phyloP scores from a whole-genome alignment of 2,113 vertebrate species.

The Xiphorhynchus elegans region DNA sequence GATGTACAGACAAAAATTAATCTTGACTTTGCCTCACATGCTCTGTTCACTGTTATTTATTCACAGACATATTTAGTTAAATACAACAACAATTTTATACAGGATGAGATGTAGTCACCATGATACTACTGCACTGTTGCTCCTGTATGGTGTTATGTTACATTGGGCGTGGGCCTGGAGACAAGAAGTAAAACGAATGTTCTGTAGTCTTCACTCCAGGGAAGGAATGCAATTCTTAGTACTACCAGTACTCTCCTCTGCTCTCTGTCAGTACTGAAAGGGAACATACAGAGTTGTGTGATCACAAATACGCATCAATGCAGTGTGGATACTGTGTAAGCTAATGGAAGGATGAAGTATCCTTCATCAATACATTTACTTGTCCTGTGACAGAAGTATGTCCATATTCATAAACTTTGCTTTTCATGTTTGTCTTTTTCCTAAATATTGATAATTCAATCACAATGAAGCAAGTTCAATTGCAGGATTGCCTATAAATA shows the following conservation, averaged over 20 bases:
- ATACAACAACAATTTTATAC: background rate
- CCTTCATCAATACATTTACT: background rate
- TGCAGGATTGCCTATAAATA: background rate
- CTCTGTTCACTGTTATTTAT: background rate
- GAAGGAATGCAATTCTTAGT: background rate
- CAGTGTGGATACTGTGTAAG: background rate
- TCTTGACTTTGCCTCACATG: background rate
- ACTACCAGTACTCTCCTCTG: fast-evolving
- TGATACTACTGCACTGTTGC: fast-evolving
- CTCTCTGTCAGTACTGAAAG: background rate
- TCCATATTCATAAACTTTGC: background rate
- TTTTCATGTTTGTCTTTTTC: background rate
- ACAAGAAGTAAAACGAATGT: background rate
- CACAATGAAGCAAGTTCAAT: background rate
- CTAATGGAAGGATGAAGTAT: background rate
- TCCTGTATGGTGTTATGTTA: background rate
- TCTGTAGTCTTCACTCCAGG: background rate
- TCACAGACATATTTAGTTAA: background rate
- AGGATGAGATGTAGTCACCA: background rate
- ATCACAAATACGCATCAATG: background rate
- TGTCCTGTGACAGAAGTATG: background rate
- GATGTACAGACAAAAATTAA: background rate
- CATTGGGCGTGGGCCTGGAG: background rate
- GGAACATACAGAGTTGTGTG: background rate
- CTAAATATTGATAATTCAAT: background rate